These are phyloP conservation scores for Patella depressa DNA, from an alignment of 2,888 invertebrate genomes.

Conservation along the genomic window DNA sequence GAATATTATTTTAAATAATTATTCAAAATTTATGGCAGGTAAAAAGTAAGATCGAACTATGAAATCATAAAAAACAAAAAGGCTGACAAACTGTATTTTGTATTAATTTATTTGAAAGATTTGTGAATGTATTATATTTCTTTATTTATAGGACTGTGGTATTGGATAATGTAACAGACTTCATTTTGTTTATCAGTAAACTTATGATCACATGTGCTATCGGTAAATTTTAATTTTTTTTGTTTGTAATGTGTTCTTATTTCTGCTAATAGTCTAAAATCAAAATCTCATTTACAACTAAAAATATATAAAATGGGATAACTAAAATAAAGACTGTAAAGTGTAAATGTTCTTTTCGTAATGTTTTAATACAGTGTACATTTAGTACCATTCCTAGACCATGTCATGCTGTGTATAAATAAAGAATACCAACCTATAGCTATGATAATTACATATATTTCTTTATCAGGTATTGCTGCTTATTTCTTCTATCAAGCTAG, in stretches of 20 bases:
- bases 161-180: slow-evolving; percentile 81
- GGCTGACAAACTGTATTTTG: no score
- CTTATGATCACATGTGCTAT: slow-evolving; percentile 82
- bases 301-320: no score
- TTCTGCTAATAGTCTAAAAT: no score
- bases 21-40: no score
- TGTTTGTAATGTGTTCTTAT: background rate
- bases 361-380: background rate
- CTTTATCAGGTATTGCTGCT: slow-evolving; percentile 74
- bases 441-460: slow-evolving; percentile 17
- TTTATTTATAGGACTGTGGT: slow-evolving; percentile 71
- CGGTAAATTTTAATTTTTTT: background rate
- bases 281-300: no score
- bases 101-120: no score
- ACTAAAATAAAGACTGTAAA: background rate
- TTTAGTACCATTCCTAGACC: no score
- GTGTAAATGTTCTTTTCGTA: background rate
- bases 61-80: no score
- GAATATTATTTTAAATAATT: no score
- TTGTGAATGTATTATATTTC: background rate
- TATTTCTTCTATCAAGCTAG: slow-evolving; percentile 79
- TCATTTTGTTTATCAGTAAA: slow-evolving; percentile 91
- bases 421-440: no score
- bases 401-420: no score
- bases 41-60: no score